Percentiles rank a stretch among this genome's conserved stretches.
Evolutionary conservation across 2,113 vertebrate genomes (phyloP).

Genomic region (Charina bottae): DNA sequence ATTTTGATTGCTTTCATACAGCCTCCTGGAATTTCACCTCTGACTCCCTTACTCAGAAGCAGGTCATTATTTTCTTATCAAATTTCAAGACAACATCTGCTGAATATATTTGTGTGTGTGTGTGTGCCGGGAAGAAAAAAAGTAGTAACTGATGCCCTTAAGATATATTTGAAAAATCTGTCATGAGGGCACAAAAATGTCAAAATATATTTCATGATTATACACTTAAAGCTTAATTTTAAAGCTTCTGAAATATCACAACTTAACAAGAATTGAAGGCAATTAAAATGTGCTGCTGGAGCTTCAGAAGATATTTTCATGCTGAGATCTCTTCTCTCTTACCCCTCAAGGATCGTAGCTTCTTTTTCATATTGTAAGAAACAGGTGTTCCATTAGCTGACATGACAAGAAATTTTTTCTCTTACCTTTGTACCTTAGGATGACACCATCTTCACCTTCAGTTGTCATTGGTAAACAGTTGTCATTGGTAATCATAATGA

Average conservation of each 20-base stretch:
- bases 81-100: conserved; percentile 43
- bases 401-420: not conserved
- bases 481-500: not conserved
- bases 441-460: conserved; percentile 9
- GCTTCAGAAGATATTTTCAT: not conserved
- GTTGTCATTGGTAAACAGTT: not conserved
- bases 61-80: conserved; percentile 46
- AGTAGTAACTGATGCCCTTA: not conserved
- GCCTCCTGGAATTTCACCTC: conserved; percentile 24
- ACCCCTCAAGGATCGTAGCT: not conserved
- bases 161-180: conserved; percentile 11
- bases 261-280: not conserved
- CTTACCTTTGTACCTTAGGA: not conserved
- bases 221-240: conserved; percentile 24
- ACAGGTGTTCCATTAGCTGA: not conserved
- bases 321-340: not conserved
- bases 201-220: not conserved
- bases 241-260: not conserved
- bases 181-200: not conserved
- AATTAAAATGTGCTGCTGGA: conserved; percentile 19
- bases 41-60: conserved; percentile 53
- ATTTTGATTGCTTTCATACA: conserved; percentile 47
- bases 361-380: not conserved
- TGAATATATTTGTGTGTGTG: not conserved
- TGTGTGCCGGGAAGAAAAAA: not conserved